Conservation (phyloP, 1,140 invertebrate species). For the Trypoxylus dichotomus region DNA sequence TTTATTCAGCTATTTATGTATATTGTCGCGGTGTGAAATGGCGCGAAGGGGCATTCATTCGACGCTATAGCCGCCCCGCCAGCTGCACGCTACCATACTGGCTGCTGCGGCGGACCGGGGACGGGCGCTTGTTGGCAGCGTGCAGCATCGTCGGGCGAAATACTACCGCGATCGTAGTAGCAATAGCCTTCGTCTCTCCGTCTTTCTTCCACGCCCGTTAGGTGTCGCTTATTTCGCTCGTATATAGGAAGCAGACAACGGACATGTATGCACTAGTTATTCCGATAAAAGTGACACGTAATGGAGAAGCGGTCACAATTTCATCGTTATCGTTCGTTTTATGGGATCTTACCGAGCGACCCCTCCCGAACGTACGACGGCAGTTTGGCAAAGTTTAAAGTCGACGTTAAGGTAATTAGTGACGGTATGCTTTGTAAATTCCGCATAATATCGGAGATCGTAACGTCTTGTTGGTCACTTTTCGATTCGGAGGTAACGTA, state of each 20-base stretch:
- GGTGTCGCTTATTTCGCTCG: not conserved
- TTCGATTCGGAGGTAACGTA: no score
- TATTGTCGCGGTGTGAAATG: conserved; percentile 33
- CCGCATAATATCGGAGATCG: no score
- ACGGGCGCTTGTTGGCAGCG: not conserved
- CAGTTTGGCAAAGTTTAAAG: conserved; percentile 3
- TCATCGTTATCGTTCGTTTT: conserved; percentile 6
- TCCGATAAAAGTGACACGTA: conserved; percentile 13
- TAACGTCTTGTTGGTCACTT: no score
- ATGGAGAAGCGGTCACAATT: conserved; percentile 15
- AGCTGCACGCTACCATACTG: not conserved
- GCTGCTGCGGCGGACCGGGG: not conserved
- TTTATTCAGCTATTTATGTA: conserved; percentile 36
- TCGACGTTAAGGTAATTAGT: not conserved
- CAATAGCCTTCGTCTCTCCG: not conserved
- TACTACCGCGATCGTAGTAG: not conserved
- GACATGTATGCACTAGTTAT: not conserved
- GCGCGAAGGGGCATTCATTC: conserved; percentile 19
- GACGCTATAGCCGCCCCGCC: conserved; percentile 18
- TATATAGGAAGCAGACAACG: not conserved
- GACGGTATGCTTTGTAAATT: no score
- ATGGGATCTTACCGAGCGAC: not conserved
- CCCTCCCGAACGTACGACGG: not conserved
- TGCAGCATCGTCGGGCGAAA: not conserved
- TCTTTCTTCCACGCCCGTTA: not conserved